phyloP scores from a whole-genome alignment of 2,113 vertebrate genomes.

The Brachypodius melanocephalos region DNA sequence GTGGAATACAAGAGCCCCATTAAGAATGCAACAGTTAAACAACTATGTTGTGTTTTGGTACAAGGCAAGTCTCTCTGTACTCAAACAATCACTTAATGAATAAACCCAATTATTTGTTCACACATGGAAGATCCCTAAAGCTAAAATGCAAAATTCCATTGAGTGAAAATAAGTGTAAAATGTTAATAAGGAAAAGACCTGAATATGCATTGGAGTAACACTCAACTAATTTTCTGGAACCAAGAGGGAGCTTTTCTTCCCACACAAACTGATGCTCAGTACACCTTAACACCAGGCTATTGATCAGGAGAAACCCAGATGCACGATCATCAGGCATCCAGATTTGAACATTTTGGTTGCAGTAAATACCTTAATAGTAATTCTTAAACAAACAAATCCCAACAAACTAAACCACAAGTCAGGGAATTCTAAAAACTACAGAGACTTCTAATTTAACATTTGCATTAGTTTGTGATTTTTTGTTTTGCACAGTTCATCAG shows the following conservation, averaged over 20 bases:
- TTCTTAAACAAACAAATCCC: not conserved
- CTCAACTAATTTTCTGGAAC: not conserved
- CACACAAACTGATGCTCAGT: not conserved
- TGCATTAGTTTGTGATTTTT: not conserved
- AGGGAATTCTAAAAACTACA: not conserved
- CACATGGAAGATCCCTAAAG: not conserved
- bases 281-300: not conserved
- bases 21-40: not conserved
- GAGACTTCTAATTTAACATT: not conserved
- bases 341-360: not conserved
- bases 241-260: not conserved
- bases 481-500: conserved; percentile 1
- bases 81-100: not conserved
- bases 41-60: not conserved
- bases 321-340: not conserved
- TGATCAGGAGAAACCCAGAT: not conserved
- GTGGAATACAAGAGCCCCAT: not conserved
- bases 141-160: not conserved
- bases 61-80: not conserved
- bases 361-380: not conserved
- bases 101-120: not conserved
- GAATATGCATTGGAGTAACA: not conserved
- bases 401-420: not conserved
- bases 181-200: not conserved
- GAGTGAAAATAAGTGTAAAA: not conserved